Conservation (phyloP, 2,113 vertebrate genomes). For the Mirza zaza region DNA sequence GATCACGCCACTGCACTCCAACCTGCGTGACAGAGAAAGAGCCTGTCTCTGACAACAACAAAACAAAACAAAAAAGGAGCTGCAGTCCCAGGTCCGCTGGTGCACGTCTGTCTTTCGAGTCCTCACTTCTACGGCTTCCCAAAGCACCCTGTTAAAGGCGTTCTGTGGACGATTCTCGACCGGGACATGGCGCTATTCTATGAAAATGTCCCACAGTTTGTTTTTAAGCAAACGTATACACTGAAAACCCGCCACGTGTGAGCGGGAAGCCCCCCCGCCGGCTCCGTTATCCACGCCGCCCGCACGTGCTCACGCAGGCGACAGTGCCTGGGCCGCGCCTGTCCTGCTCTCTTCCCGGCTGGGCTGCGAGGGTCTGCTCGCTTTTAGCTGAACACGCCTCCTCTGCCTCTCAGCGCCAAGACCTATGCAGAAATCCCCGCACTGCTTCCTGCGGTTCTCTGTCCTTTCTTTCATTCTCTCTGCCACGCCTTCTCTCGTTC, state of each 20-base stretch:
- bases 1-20: too few relatives aligned
- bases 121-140: neutral
- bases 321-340: too few relatives aligned
- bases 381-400: conserved; percentile 32
- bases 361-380: conserved; percentile 12
- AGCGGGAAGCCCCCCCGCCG: neutral
- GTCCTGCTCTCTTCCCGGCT: neutral
- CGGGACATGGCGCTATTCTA: neutral
- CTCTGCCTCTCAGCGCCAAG: conserved; percentile 23
- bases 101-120: rapidly evolving
- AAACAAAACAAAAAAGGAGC: neutral
- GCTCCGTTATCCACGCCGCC: neutral
- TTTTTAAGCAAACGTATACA: neutral
- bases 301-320: too few relatives aligned
- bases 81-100: too few relatives aligned
- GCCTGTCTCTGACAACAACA: too few relatives aligned
- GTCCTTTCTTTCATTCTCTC: neutral
- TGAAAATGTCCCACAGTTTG: neutral
- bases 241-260: neutral
- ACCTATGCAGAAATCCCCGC: neutral
- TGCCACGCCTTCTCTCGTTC: neutral
- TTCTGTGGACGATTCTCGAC: neutral
- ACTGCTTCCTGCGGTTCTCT: neutral
- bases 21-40: too few relatives aligned
- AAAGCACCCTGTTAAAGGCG: neutral